A percentile compares a stretch with the other conserved stretches of the same genome.
phyloP scores from a whole-genome alignment of 2,888 invertebrate genomes.

The Smittia sp. region DNA sequence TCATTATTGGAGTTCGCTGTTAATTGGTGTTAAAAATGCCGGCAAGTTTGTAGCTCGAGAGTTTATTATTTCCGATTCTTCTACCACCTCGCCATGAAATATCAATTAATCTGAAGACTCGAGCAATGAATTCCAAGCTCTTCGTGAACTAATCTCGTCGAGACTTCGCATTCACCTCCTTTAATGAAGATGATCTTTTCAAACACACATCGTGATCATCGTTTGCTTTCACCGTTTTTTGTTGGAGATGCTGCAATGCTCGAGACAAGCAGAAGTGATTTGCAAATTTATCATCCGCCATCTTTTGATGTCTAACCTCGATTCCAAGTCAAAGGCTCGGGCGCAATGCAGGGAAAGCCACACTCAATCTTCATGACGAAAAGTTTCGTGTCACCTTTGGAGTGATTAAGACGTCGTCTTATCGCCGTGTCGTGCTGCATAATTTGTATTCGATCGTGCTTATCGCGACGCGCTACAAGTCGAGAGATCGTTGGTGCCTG shows the following conservation, averaged over 20 bases:
- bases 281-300: slow-evolving; percentile 23
- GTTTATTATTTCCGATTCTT: background rate
- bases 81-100: background rate
- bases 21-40: slow-evolving; percentile 1
- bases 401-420: too few relatives aligned
- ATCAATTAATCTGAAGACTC: background rate
- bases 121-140: background rate
- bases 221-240: slow-evolving; percentile 15
- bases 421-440: too few relatives aligned
- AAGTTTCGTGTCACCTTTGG: background rate
- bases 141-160: background rate
- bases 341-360: slow-evolving; percentile 6
- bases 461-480: too few relatives aligned
- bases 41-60: background rate
- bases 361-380: background rate
- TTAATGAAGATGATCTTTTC: background rate
- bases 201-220: slow-evolving; percentile 14
- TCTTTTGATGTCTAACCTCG: slow-evolving; percentile 9
- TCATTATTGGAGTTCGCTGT: background rate
- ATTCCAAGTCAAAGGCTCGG: background rate
- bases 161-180: background rate
- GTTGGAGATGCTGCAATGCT: background rate
- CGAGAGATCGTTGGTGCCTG: too few relatives aligned
- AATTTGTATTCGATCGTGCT: too few relatives aligned
- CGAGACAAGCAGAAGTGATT: background rate